A percentile compares a stretch with the other conserved stretches of the same genome.
Evolutionary conservation across 2,888 invertebrate species (phyloP).

Genomic region (Limnephilus lunatus): DNA sequence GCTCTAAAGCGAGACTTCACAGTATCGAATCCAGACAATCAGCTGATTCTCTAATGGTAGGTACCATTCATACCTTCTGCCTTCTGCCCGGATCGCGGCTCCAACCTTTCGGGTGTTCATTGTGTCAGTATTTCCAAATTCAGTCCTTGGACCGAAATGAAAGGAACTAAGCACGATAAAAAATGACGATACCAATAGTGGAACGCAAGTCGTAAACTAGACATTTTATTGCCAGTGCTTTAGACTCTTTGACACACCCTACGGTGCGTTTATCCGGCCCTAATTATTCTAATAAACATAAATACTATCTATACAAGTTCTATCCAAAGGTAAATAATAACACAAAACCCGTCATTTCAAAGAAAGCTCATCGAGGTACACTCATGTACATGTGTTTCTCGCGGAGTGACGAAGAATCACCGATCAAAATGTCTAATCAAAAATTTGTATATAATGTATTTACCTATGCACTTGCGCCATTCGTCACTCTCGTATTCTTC

Average conservation of each 20-base stretch:
- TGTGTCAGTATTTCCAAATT: conserved; percentile 4
- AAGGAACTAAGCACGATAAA: conserved; percentile 21
- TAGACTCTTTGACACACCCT: conserved; percentile 30
- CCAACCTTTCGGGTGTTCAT: neutral
- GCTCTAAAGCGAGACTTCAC: conserved; percentile 22
- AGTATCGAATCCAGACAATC: conserved; percentile 43
- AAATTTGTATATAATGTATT: neutral
- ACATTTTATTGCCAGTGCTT: conserved; percentile 19
- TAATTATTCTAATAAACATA: conserved; percentile 20
- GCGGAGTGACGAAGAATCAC: neutral
- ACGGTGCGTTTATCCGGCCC: conserved; percentile 19
- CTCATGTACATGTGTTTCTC: neutral
- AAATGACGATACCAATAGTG: neutral
- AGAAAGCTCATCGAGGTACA: neutral
- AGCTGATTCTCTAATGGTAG: conserved; percentile 49
- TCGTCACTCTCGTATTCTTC: neutral
- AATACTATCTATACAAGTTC: neutral
- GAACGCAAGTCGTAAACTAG: conserved; percentile 21
- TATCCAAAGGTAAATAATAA: neutral
- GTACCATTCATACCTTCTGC: neutral
- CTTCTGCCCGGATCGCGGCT: neutral
- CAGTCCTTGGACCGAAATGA: conserved; percentile 25
- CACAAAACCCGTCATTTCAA: neutral
- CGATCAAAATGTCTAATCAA: neutral
- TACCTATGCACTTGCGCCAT: neutral